Evolutionary conservation across 2,888 invertebrate species (phyloP), one percentile per base, ranked within the genome.

Genomic region (Oxyteleia sp.): DNA sequence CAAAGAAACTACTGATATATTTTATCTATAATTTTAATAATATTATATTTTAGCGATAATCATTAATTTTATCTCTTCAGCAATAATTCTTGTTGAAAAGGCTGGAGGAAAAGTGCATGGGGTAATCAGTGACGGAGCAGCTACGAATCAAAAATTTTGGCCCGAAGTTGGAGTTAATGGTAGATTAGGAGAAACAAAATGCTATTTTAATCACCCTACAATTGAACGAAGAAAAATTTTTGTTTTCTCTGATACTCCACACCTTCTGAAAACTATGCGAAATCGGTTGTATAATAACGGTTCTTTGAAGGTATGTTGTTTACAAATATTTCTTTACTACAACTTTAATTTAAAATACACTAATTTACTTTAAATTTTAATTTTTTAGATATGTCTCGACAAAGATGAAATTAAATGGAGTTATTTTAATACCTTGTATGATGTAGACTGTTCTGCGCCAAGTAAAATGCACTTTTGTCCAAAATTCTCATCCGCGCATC

Each of bases 61-160:
- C 5, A 32, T 32, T 32, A 32, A 32, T 26, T 26, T 32, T 32
- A 8, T 32, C 8, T 32, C 10, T 32, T 32, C 32, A 49, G 49
- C 23, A 10, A 35, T 55, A 55, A 35, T 32, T 11, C 23, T 55
- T 16, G 1, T 55, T 16, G 55, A 55, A 32, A 16, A 18, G 16
- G 38, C n/a, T 15, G 55, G 55, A 18, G 55, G 35, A 18, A 55
- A 55, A 23, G 16, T 55, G 1, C 55, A 55, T 10, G 55, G 16
- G 2, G 18, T 55, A 11, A 38, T 26, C 11, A 38, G 18, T 55
- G 55, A 55, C 16, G 20, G 55, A 11, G 55, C 55, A 8, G 16
- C 55, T 16, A 55, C 35, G 18, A 35, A 55, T 18, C 35, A 18
- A 11, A 55, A 55, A 18, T 15, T 35, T 16, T 55, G 55, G 55